Percentiles rank a stretch among this genome's conserved stretches.
These are phyloP conservation scores for Axis porcinus DNA, from an alignment of 2,113 vertebrate genomes.

Conservation along the genomic window DNA sequence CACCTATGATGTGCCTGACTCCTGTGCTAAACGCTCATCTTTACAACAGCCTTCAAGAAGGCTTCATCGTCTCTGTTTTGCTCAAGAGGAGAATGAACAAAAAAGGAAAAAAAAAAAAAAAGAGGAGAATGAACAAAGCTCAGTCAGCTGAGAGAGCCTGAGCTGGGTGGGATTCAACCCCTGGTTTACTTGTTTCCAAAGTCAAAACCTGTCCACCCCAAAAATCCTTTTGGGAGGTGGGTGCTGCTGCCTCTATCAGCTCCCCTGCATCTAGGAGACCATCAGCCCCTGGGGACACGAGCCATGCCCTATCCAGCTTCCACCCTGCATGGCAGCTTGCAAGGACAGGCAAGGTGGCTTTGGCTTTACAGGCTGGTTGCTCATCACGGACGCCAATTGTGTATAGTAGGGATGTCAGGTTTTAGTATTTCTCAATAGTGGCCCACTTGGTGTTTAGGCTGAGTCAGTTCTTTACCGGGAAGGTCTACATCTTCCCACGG, in stretches of 20 bases:
- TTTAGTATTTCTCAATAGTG: background rate
- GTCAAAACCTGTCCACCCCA: background rate
- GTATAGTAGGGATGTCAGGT: background rate
- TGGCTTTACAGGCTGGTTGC: background rate
- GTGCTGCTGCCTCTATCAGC: background rate
- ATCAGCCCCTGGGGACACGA: background rate
- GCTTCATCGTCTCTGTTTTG: accelerated
- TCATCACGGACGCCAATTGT: background rate
- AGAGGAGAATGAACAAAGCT: background rate
- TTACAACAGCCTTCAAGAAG: background rate
- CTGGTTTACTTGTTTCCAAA: background rate
- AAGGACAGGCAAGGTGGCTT: background rate
- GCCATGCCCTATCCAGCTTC: background rate
- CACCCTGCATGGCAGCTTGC: background rate
- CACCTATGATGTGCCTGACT: background rate
- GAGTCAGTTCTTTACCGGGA: background rate
- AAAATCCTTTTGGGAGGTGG: background rate
- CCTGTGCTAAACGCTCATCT: background rate
- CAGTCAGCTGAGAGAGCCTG: background rate
- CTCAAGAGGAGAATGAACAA: background rate
- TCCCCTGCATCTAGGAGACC: background rate
- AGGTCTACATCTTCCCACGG: background rate
- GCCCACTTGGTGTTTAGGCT: background rate
- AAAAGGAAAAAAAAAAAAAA: background rate
- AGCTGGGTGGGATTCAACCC: background rate